A percentile compares a stretch with the other conserved stretches of the same genome.
These are phyloP conservation scores for Aviceda subcristata DNA, from an alignment of 2,113 vertebrate species.

Conservation along the genomic window DNA sequence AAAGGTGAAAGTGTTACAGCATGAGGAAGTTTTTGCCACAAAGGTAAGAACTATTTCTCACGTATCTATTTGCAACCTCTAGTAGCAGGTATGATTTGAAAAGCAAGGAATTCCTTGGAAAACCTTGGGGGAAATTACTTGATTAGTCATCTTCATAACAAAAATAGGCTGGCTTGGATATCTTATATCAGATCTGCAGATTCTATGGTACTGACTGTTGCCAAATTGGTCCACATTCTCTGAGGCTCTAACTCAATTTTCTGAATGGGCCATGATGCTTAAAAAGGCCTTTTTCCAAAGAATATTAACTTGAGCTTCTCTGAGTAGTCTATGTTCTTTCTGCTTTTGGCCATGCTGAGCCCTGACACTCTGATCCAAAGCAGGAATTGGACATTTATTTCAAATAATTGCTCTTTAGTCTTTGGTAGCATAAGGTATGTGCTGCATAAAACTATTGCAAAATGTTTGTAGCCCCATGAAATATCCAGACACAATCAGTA, in stretches of 20 bases:
- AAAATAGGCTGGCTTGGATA: background rate
- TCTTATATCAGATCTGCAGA: background rate
- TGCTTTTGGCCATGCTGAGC: background rate
- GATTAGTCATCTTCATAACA: background rate
- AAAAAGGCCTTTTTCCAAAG: background rate
- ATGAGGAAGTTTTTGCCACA: background rate
- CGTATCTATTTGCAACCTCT: background rate
- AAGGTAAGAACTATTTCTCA: background rate
- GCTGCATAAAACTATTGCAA: background rate
- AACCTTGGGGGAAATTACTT: background rate
- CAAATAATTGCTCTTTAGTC: background rate
- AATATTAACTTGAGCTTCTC: background rate
- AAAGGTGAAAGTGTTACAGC: background rate
- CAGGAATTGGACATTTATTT: background rate
- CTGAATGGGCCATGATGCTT: background rate
- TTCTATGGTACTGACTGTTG: background rate
- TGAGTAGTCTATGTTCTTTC: background rate
- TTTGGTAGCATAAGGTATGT: background rate
- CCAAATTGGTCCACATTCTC: background rate
- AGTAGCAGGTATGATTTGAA: background rate
- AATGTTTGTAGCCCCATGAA: background rate
- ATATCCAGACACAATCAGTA: background rate
- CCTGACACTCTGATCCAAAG: background rate
- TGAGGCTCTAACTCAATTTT: background rate
- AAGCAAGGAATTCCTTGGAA: background rate